Conservation (phyloP, 2,797 vertebrate genomes). For the Acipenser transmontanus region DNA sequence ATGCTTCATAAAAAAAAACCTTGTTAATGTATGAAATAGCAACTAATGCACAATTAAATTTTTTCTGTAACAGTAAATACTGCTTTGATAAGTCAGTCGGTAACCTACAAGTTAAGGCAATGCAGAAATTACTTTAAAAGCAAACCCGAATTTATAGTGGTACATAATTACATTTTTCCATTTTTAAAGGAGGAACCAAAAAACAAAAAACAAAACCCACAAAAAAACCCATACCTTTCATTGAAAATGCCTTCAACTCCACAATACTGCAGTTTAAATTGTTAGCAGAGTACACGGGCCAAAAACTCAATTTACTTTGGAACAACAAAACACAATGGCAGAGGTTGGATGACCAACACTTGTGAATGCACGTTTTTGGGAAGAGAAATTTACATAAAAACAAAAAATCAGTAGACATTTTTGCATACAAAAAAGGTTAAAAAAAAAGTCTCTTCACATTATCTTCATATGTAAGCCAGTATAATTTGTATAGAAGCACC, state of each 20-base stretch:
- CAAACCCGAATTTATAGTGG: slow-evolving; percentile 34
- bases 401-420: slow-evolving; percentile 63
- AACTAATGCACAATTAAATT: slow-evolving; percentile 24
- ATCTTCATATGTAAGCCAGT: slow-evolving; percentile 59
- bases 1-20: not conserved
- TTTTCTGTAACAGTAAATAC: slow-evolving; percentile 32
- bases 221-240: slow-evolving; percentile 28
- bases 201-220: too few species aligned
- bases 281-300: slow-evolving; percentile 11
- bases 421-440: slow-evolving; percentile 21
- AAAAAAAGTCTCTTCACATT: slow-evolving; percentile 36
- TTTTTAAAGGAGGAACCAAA: slow-evolving; percentile 7
- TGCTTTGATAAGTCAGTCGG: slow-evolving; percentile 32
- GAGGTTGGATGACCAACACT: slow-evolving; percentile 29
- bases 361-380: slow-evolving; percentile 24
- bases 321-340: too few species aligned
- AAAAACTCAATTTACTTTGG: not conserved
- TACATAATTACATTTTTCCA: slow-evolving; percentile 35
- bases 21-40: slow-evolving; percentile 29
- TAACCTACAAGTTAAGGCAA: slow-evolving; percentile 20
- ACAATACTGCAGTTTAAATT: not conserved
- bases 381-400: slow-evolving; percentile 31
- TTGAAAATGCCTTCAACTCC: slow-evolving; percentile 10
- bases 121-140: slow-evolving; percentile 18
- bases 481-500: slow-evolving; percentile 55